Base-by-base conservation (phyloP, 2,797 vertebrate genomes). In the Melanotaenia pygmaea region DNA sequence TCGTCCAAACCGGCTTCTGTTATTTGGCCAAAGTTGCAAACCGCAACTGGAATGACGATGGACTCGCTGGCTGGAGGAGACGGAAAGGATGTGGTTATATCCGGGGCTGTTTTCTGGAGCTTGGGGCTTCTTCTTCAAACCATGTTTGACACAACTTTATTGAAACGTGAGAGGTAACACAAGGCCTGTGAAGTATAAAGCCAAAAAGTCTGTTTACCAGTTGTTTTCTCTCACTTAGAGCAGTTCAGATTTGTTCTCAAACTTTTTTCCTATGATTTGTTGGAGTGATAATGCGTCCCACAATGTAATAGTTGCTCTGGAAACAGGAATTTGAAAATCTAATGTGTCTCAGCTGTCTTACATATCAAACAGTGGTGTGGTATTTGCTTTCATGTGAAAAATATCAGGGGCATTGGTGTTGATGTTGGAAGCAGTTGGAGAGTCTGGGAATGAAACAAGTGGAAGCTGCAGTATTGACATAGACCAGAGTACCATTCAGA, bases 1-100 rank as follows among this genome's bases (percentile, higher is more conserved):
- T 72, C 37, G 47, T 83, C 82, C 76, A 74, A 59, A 59, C 80
- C 82, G 74, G 79, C 80, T 80, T 59, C 77, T 60, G 34, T 70
- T 71, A 57, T 71, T 72, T 50, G 81, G 79, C 72, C 63, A n/a
- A 56, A 74, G 72, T 64, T 65, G 62, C 59, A 86, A 91, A 86
- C 87, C 86, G 72, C 87, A 84, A 57, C n/a, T 84, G 87, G 75
- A 87, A 81, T 84, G 85, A 87, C 51, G 61, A 80, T 63, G 66
- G 77, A 54, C 51, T 76, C 16, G 8, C 74, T 82, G 81, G 80
- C 82, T 72, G 28, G 50, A 57, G 34, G 68, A 77, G 38, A 65
- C 32, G 37, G 57, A 50, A 54, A 74, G 87, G 88, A 86, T 84
- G 86, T 80, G 86, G 83, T 89, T 72, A 9, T 70, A 57, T 66